phyloP scores from a whole-genome alignment of 2,797 vertebrate species.

The Balearica regulorum region DNA sequence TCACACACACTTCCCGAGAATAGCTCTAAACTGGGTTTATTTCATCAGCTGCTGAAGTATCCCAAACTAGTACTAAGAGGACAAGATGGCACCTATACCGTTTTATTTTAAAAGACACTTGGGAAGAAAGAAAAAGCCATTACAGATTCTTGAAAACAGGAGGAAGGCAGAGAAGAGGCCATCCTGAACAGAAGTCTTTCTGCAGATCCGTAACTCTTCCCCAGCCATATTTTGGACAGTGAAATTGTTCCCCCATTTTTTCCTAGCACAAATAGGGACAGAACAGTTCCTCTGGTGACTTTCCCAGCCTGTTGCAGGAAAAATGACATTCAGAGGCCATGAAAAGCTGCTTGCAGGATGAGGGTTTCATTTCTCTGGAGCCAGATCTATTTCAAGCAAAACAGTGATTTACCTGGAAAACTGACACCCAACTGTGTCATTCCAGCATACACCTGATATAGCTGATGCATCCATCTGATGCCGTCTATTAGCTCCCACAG shows the following conservation, averaged over 20 bases:
- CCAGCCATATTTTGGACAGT: not conserved
- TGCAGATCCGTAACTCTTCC: not conserved
- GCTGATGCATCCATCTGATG: constrained; percentile 3
- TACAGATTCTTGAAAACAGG: not conserved
- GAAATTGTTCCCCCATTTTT: not conserved
- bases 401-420: constrained; percentile 20
- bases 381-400: not conserved
- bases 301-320: not conserved
- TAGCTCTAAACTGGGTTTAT: constrained; percentile 60
- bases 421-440: not conserved
- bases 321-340: not conserved
- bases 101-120: not conserved
- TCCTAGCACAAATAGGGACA: not conserved
- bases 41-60: constrained; percentile 71
- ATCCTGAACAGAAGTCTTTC: not conserved
- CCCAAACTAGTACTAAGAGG: constrained; percentile 63
- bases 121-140: not conserved
- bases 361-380: not conserved
- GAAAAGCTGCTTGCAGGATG: not conserved
- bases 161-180: not conserved
- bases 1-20: constrained; percentile 32
- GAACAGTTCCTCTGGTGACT: not conserved
- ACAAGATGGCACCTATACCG: constrained; percentile 26
- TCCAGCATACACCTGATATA: not conserved
- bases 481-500: not conserved